Evolutionary conservation across 2,797 vertebrate species (phyloP), one percentile per base, ranked within the genome.

Genomic region (Petrocephalus schoutedeni): DNA sequence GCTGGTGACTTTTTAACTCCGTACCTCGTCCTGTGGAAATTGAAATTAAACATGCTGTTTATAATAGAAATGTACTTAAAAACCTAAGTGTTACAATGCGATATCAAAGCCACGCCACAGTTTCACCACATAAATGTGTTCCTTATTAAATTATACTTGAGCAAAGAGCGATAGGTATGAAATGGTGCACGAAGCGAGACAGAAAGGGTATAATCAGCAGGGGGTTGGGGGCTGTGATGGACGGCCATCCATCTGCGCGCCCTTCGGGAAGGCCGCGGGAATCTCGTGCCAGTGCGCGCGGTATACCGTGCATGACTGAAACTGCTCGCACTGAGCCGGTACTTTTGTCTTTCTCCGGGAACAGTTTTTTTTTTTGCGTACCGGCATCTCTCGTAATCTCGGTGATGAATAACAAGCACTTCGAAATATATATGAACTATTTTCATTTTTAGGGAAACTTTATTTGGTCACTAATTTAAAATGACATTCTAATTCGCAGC

Each of bases 101-200:
- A 21, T n/a, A 84, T 57, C 9, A 28, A 51, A 23, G 19, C 83
- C 74, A 51, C 49, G 32, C 12, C 21, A 19, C 57, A 61, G n/a
- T 59, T 54, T 45, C n/a, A 71, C 53, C 54, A 28, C 23, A 74
- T 9, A 86, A 86, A 89, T 41, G 21, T 82, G 56, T 10, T 53
- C 32, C 56, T 54, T 86, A 74, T 45, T 89, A 54, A 83, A 61
- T 87, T 53, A 89, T 89, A 87, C 86, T 82, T 9, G 49, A 86
- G 45, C n/a, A 82, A 64, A 61, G 49, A 49, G 82, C 51, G 59
- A 86, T 82, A 51, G 32, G 85, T 59, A 53, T 88, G 59, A 80
- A 86, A 74, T 82, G 80, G 41, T 88, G 64, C 67, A 77, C 59
- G 54, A 51, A 80, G 54, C 8, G 45, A 41, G 28, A 14, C 32